Evolutionary conservation across 2,888 invertebrate species (phyloP), one percentile per base, ranked within the genome.

Genomic region (Pecten maximus): DNA sequence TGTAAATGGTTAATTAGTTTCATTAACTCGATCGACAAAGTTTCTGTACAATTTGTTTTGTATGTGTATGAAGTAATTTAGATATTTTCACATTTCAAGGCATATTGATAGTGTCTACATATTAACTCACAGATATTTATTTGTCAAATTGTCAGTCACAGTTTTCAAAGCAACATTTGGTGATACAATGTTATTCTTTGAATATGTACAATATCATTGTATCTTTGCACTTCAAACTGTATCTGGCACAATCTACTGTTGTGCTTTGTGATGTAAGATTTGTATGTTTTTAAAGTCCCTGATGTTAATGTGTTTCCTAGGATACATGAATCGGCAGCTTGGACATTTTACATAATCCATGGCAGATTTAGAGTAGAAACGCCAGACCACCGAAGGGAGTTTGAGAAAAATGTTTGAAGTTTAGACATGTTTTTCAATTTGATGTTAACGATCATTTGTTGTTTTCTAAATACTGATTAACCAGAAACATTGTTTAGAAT

Each of bases 241-340:
- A 74, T 15, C 28, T 74, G 35, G 35, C 35, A 35, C 4, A 74
- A 35, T 35, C 12, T 35, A 74, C 35, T 8, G 10, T 74, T 74
- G n/a, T n/a, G n/a, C 28, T 28, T 35, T 74, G 60, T 28, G 28
- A 28, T 28, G 12, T 74, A 74, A n/a, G 28, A n/a, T 74, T 2
- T 74, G 74, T 74, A 74, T 54, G n/a, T 74, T 74, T 74, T 0
- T 74, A 74, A 74, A 74, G 74, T 74, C 74, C 74, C 35, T 28
- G 74, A 35, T 74, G 3, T 8, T 74, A 2, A 74, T 23, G 23
- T 28, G 74, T 60, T 60, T 60, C 28, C 74, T 23, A 74, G 28
- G 74, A 74, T 28, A 35, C 74, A 28, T 10, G 28, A 8, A n/a
- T n/a, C 28, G 74, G 74, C 74, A 74, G 74, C 74, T 74, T 74